Evolutionary conservation across 2,888 invertebrate genomes (phyloP).

Genomic region (Hemicrepidius hirtus): DNA sequence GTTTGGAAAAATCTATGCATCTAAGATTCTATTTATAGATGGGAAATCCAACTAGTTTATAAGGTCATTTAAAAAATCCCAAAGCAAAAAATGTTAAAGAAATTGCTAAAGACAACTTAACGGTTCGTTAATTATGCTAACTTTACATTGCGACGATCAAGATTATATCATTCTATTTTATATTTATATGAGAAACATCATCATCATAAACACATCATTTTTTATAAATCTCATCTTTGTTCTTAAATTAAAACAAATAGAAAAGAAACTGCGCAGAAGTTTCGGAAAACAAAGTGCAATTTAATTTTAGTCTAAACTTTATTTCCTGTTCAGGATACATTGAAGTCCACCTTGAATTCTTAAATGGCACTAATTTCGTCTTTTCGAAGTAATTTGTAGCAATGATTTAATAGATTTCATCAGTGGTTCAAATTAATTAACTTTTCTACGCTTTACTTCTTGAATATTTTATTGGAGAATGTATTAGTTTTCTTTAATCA

Average conservation of each 20-base stretch:
- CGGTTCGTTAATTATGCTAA: slow-evolving; percentile 7
- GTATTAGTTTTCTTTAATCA: no score
- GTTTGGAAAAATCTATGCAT: no score
- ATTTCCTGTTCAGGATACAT: slow-evolving; percentile 10
- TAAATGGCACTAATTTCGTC: neutral
- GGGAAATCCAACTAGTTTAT: neutral
- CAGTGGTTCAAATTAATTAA: neutral
- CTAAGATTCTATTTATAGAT: slow-evolving; percentile 3
- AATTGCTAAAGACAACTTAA: neutral
- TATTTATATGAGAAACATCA: no score
- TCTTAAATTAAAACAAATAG: neutral
- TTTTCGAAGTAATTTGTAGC: neutral
- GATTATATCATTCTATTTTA: no score
- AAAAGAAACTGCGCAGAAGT: neutral
- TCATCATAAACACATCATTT: neutral
- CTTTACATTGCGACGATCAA: no score
- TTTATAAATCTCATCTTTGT: slow-evolving; percentile 13
- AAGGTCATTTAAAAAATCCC: slow-evolving; percentile 5
- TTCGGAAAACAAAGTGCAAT: neutral
- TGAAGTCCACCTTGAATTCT: slow-evolving; percentile 20
- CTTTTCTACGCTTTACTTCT: no score
- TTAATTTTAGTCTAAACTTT: neutral
- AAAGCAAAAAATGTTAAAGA: neutral
- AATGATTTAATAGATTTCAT: neutral
- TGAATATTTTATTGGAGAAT: no score